Evolutionary conservation across 2,888 invertebrate species (phyloP).

Genomic region (Rhamnusium bicolor): DNA sequence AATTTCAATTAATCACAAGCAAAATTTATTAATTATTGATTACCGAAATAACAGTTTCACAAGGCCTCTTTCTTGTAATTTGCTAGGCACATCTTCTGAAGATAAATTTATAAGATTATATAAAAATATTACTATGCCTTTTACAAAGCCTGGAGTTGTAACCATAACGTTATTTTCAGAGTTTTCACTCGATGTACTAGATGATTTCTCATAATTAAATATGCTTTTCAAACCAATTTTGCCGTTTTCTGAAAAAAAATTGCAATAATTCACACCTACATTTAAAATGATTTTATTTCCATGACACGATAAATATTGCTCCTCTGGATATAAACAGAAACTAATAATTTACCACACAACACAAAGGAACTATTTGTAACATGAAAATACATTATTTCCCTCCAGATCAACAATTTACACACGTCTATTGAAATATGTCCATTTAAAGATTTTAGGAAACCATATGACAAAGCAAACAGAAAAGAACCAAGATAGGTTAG

Average conservation of each 20-base stretch:
- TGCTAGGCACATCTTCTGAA: constrained; percentile 66
- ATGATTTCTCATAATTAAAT: constrained; percentile 46
- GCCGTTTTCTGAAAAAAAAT: neutral
- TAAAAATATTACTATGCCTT: constrained; percentile 69
- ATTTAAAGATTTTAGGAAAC: no score
- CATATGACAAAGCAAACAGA: no score
- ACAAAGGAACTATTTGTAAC: no score
- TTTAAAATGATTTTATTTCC: neutral
- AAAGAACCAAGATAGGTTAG: no score
- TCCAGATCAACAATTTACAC: no score
- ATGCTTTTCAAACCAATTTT: neutral
- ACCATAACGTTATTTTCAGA: constrained; percentile 18
- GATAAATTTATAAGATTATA: constrained; percentile 70
- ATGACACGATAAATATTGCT: no score
- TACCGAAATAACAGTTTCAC: constrained; percentile 73
- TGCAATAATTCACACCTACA: neutral
- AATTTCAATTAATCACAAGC: constrained; percentile 24
- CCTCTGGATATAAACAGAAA: no score
- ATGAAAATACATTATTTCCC: no score
- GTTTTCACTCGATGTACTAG: constrained; percentile 38
- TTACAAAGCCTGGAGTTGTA: constrained; percentile 71
- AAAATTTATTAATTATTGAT: constrained; percentile 39
- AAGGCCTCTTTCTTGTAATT: constrained; percentile 71
- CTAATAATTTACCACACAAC: no score
- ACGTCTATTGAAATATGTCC: no score